Evolutionary conservation across 2,113 vertebrate species (phyloP).

Genomic region (Chinchilla lanigera): DNA sequence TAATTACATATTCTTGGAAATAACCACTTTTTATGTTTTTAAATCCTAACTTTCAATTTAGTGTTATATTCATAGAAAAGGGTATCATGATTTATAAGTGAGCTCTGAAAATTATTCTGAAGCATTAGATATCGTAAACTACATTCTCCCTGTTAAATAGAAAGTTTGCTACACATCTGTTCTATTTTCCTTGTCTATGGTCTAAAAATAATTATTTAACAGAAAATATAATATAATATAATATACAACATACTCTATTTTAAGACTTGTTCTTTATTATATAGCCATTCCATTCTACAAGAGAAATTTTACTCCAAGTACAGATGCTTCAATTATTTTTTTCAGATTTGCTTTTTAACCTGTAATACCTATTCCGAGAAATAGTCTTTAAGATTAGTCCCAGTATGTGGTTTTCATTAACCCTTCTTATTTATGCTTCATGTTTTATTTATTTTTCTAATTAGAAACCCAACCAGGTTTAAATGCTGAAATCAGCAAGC

Average conservation of each 20-base stretch:
- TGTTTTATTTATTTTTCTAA: constrained; percentile 82
- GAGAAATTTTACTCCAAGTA: background rate
- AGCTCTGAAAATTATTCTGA: background rate
- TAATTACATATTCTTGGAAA: background rate
- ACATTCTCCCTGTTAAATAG: background rate
- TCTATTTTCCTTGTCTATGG: background rate
- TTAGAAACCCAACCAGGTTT: constrained; percentile 73
- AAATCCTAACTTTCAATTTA: background rate
- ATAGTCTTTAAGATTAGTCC: constrained; percentile 65
- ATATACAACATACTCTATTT: background rate
- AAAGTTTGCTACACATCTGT: background rate
- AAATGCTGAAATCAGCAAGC: constrained; percentile 61
- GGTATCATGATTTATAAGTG: background rate
- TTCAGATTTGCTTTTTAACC: constrained; percentile 7
- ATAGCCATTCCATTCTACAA: background rate
- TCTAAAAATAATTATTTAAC: constrained; percentile 24
- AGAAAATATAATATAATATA: background rate
- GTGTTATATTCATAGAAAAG: background rate
- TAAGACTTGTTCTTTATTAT: background rate
- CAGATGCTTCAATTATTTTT: background rate
- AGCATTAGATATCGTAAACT: background rate
- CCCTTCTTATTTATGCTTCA: constrained; percentile 71
- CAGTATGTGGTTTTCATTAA: constrained; percentile 70
- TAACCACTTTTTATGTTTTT: background rate
- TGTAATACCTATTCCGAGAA: constrained; percentile 32